Percentiles rank a stretch among this genome's conserved stretches.
phyloP scores from a whole-genome alignment of 2,888 invertebrate genomes.

The Macrophya alboannulata region DNA sequence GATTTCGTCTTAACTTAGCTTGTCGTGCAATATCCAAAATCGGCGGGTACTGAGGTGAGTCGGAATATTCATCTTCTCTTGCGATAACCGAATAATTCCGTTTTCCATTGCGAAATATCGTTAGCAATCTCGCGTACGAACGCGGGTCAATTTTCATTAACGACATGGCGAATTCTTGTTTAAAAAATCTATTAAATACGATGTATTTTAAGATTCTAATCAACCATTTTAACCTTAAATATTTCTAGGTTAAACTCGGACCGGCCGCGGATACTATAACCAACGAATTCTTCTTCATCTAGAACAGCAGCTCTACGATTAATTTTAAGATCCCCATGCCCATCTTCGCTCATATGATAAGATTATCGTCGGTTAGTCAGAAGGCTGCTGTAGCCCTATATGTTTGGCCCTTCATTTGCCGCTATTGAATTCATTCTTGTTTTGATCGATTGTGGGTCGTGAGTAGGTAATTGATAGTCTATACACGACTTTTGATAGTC shows the following conservation, averaged over 20 bases:
- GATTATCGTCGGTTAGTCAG: too few species aligned
- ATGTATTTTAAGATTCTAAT: neutral
- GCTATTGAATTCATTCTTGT: neutral
- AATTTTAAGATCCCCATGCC: neutral
- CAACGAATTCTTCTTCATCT: neutral
- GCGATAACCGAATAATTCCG: conserved; percentile 61
- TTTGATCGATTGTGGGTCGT: neutral
- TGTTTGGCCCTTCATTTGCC: neutral
- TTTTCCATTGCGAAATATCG: conserved; percentile 37
- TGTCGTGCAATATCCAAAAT: conserved; percentile 84
- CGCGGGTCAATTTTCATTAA: conserved; percentile 23
- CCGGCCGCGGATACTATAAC: neutral
- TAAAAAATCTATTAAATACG: neutral
- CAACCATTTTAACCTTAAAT: conserved; percentile 10
- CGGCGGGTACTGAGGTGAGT: conserved; percentile 82
- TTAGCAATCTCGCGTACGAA: neutral
- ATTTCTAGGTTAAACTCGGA: neutral
- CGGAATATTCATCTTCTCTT: conserved; percentile 76
- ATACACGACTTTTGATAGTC: neutral
- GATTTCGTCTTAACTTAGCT: conserved; percentile 81
- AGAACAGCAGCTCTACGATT: neutral
- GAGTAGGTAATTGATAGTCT: neutral
- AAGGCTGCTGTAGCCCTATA: neutral
- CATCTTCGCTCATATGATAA: neutral
- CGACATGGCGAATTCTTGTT: neutral